Base-by-base conservation (phyloP, 1,140 invertebrate species). In the Bombus consobrinus region DNA sequence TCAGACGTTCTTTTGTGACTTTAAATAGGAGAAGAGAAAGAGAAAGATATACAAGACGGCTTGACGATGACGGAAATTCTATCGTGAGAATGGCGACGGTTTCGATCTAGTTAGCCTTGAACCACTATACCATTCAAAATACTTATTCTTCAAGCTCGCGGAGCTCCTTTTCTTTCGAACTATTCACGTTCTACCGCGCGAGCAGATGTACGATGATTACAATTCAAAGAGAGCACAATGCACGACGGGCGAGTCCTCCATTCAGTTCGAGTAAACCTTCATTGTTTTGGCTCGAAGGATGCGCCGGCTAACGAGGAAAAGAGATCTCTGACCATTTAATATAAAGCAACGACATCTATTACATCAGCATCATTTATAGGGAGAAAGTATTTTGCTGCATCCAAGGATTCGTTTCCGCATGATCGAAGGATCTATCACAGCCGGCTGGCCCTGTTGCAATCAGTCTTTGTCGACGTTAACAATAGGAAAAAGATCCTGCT, bases 191-290 rank as follows among this genome's bases (percentile, higher is more conserved):
- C 47, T 28, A n/a, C 80, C 85, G 73, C 73, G 47, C 47, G 53
- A 83, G 73, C 85, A 76, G 73, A 83, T 86, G 80, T 83, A 83
- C 73, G 72, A 71, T 83, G 85, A 86, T 86, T 76, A 77, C 80
- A 74, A 86, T 82, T 85, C 79, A 81, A 81, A 59, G 84, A 47
- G 57, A 43, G 78, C 47, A 81, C 71, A 73, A 75, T 85, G 71
- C 37, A 34, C 43, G 32, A 74, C 71, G 34, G 79, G 41, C 34
- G 59, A 81, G 79, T 57, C 39, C 71, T n/a, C 79, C 84, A 81
- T 85, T 85, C 34, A 81, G 25, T 3, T 15, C 57, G 37, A 39
- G 71, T 41, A 37, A 62, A 53, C 59, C 32, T 69, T 85, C 71
- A 85, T 85, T 85, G 84, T 85, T 85, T 85, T 32, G 84, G n/a